Evolutionary conservation across 1,140 invertebrate species (phyloP), one percentile per base, ranked within the genome.

Genomic region (Lasioglossum baleicum): DNA sequence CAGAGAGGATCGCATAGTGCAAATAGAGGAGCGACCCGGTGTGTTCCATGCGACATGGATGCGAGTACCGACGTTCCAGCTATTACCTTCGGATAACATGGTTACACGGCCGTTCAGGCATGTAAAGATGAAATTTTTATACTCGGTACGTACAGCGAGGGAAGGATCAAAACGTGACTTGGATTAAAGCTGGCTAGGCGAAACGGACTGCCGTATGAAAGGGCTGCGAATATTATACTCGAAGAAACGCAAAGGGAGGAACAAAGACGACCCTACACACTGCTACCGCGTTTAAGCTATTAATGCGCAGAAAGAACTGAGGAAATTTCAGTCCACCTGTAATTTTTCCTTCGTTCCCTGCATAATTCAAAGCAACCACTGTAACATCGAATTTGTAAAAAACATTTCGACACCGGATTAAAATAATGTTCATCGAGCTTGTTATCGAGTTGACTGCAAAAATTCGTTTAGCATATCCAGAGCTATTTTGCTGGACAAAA

Each of bases 121-220:
- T n/a, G 68, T 40, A 31, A 70, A 70, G 51, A 70, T 56, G 1
- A 31, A 70, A 70, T 58, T 40, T 58, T 58, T 35, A 53, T 53
- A 56, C 13, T 2, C 10, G 17, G 31, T n/a, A 58, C 44, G 53
- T 6, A 48, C 15, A 13, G 11, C 51, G 51, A 17, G 26, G 17
- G 51, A 40, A 58, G 31, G 68, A 70, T 70, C 31, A 20, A 40
- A 70, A 70, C 68, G 68, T 70, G 68, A 70, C 68, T 70, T 40
- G 68, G 51, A 35, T 70, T 70, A 58, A 70, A 56, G 26, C 31
- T 58, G 17, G 26, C 26, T 40, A 56, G 6, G 68, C 26, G 51
- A 70, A 70, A 58, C 67, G 26, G 7, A n/a, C 22, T 35, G 7
- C 7, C 68, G 56, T 58, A 40, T 13, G 48, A 70, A 58, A 70